Base-by-base conservation (phyloP, 2,797 vertebrate species). In the Ptychadena robeensis region DNA sequence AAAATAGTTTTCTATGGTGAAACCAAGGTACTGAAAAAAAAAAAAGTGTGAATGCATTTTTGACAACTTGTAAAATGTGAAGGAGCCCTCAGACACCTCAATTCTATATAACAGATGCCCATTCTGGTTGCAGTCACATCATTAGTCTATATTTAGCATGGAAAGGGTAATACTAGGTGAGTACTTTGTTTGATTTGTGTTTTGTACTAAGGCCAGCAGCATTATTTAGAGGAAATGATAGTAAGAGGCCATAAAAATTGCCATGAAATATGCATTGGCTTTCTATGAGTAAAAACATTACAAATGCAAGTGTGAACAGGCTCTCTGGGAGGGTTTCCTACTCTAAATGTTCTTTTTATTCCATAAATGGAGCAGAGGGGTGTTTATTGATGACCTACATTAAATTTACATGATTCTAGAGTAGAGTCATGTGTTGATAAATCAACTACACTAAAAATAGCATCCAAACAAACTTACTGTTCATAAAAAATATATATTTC, bases 321-420 rank as follows among this genome's bases (percentile, higher is more conserved):
- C 53, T 57, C 72, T 35, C 37, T 74, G 72, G 32, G 53, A 61
- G n/a, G 9, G 32, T 25, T 74, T 74, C 31, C 53, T 61, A 59
- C 72, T 37, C 48, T 61, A 61, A 74, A 59, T 74, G 44, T 37
- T n/a, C 32, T 35, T 74, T 74, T 34, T 59, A n/a, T 73, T 59
- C 71, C 32, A 61, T 74, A 74, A 74, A 61, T 61, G n/a, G 72
- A 61, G 61, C 72, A 74, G 35, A 35, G 57, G 53, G 72, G 72
- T 61, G 72, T 74, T 61, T 74, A 74, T 34, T 59, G 72, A 74
- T 37, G 72, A 61, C n/a, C 18, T 32, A 53, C 72, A 74, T 74
- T 61, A 74, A 74, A 74, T 9, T 74, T 74, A 74, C 53, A 74
- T 74, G 72, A 74, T n/a, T 74, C 32, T 25, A 34, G 72, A 74